phyloP scores from a whole-genome alignment of 2,888 invertebrate genomes.

The Drosophila nr. medialis region DNA sequence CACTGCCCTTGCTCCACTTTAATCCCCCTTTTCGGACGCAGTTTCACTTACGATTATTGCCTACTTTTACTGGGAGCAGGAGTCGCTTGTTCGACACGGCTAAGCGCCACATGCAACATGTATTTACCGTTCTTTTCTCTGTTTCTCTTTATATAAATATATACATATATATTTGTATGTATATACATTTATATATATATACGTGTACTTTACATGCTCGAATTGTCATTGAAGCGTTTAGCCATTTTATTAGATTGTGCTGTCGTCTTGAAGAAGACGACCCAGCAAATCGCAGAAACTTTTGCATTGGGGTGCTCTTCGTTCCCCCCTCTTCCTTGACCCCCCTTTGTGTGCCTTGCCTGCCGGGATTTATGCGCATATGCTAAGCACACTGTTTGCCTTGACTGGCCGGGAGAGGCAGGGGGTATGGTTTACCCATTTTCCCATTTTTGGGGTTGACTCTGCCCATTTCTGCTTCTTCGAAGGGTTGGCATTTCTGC shows the following conservation, averaged over 20 bases:
- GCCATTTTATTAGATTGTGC: constrained; percentile 82
- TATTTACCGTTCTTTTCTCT: constrained; percentile 58
- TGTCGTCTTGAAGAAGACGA: constrained; percentile 65
- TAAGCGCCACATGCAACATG: constrained; percentile 79
- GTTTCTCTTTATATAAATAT: neutral
- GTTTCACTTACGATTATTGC: constrained; percentile 81
- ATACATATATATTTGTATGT: neutral
- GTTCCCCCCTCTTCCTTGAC: neutral
- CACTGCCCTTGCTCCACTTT: neutral
- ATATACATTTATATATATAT: neutral
- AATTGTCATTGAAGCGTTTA: constrained; percentile 83
- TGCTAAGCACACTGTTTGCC: constrained; percentile 75
- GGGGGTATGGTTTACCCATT: constrained; percentile 11
- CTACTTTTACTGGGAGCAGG: constrained; percentile 54
- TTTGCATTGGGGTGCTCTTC: constrained; percentile 44
- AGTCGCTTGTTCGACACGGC: constrained; percentile 68
- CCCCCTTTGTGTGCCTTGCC: constrained; percentile 1
- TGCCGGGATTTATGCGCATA: constrained; percentile 81
- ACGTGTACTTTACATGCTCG: constrained; percentile 78
- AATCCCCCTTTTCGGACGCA: constrained; percentile 28
- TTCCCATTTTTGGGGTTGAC: constrained; percentile 61
- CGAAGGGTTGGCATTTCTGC: constrained; percentile 58
- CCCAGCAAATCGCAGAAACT: constrained; percentile 38
- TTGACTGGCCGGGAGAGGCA: neutral
- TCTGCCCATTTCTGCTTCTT: constrained; percentile 10